Evolutionary conservation across 2,797 vertebrate genomes (phyloP), one percentile per base, ranked within the genome.

Genomic region (Poliocrania exsul): DNA sequence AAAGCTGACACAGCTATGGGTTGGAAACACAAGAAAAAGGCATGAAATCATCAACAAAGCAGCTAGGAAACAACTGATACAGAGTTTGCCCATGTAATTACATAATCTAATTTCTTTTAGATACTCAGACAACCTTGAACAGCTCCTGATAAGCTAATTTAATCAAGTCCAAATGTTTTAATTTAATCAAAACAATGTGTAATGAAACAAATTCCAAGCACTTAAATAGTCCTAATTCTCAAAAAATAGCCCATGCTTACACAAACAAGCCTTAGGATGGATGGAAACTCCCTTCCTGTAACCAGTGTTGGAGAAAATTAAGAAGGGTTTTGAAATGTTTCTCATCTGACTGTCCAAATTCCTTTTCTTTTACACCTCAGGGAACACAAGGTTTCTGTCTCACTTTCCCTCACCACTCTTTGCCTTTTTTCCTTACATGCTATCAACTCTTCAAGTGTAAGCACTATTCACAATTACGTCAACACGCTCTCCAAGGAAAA

Each of bases 141-240:
- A 69, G 69, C 60, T 88, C 72, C 66, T 91, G 60, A 87, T 87
- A 92, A 94, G 91, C 62, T 83, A 78, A 94, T 78, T 92, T 86
- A 92, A 91, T 89, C 57, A 87, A 96, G 72, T 81, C 86, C 57
- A 49, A 96, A 97, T 95, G 86, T 91, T 96, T 97, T 96, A 70
- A 92, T 95, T 96, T 97, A 96, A 97, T 96, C 85, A 96, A 97
- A 97, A 95, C 95, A 97, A 90, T 65, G 60, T 94, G 94, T 78
- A 97, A 95, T 93, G 96, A 97, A 95, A 95, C 95, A 91, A 97
- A 95, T 97, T 97, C 94, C 96, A 96, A 95, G 87, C 86, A 96
- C 85, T 47, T 96, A 96, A 98, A 94, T 93, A 88, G 82, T 93
- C 86, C 61, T 97, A 97, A 97, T 97, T 93, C 95, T 64, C 70